Percentiles rank a stretch among this genome's conserved stretches.
Conservation (phyloP, 2,888 invertebrate species). For the Heteromyza rotundicornis region DNA sequence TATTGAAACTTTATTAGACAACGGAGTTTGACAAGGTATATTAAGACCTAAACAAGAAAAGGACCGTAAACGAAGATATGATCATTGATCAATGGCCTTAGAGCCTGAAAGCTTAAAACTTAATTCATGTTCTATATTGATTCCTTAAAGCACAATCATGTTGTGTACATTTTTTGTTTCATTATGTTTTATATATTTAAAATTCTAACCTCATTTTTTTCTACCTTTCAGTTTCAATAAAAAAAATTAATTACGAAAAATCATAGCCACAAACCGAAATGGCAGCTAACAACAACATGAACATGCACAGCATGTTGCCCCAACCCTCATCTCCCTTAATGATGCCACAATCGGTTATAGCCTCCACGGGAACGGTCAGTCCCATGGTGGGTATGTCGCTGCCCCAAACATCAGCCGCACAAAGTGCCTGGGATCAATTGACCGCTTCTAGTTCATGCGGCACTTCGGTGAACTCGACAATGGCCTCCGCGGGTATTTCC, state of each 20-base stretch:
- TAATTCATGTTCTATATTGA: no score
- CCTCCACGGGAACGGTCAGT: constrained; percentile 46
- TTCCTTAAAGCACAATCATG: no score
- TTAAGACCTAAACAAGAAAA: no score
- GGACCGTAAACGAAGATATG: no score
- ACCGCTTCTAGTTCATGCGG: constrained; percentile 49
- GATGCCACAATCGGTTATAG: constrained; percentile 49
- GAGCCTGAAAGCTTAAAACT: no score
- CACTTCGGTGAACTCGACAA: constrained; percentile 12
- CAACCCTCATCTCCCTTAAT: constrained; percentile 27
- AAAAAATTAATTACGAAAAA: constrained; percentile 19
- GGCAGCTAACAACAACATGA: constrained; percentile 52
- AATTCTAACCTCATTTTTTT: neutral
- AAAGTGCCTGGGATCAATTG: constrained; percentile 62
- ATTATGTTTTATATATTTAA: neutral
- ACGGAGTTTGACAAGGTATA: no score
- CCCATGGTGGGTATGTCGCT: constrained; percentile 49
- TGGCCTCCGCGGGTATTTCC: neutral
- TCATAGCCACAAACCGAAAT: constrained; percentile 34
- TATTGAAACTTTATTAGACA: no score
- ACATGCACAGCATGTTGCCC: constrained; percentile 34
- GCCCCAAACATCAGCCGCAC: constrained; percentile 39
- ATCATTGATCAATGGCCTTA: no score
- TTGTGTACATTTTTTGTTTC: neutral
- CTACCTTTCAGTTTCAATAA: neutral